These are phyloP conservation scores for Callospermophilus lateralis DNA, from an alignment of 2,113 vertebrate species.

Conservation along the genomic window DNA sequence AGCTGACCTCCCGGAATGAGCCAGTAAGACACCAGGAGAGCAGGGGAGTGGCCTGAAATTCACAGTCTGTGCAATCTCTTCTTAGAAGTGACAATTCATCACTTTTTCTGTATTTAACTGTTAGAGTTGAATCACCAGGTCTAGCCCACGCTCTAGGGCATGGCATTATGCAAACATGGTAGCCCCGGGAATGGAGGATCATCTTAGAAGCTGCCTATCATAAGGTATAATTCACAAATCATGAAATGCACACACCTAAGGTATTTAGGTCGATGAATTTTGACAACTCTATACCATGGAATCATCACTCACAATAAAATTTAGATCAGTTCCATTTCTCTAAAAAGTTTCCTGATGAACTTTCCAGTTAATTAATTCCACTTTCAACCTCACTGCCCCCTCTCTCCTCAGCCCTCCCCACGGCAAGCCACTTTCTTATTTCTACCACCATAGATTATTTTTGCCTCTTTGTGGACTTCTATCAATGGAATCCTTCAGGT, in stretches of 20 bases:
- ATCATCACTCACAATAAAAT: background rate
- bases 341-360: background rate
- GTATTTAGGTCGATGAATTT: background rate
- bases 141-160: background rate
- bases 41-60: background rate
- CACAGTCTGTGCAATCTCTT: background rate
- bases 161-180: background rate
- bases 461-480: background rate
- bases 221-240: background rate
- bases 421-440: background rate
- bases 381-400: background rate
- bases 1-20: background rate
- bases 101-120: background rate
- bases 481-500: background rate
- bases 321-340: background rate
- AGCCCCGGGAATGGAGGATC: background rate
- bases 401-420: too few relatives aligned
- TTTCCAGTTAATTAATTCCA: background rate
- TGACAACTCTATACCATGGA: background rate
- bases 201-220: background rate
- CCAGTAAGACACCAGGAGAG: background rate
- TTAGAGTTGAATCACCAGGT: background rate
- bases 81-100: background rate
- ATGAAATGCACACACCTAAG: background rate
- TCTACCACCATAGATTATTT: background rate